Percentiles rank a stretch among this genome's conserved stretches.
Evolutionary conservation across 2,888 invertebrate species (phyloP).

Genomic region (Fragum fragum): DNA sequence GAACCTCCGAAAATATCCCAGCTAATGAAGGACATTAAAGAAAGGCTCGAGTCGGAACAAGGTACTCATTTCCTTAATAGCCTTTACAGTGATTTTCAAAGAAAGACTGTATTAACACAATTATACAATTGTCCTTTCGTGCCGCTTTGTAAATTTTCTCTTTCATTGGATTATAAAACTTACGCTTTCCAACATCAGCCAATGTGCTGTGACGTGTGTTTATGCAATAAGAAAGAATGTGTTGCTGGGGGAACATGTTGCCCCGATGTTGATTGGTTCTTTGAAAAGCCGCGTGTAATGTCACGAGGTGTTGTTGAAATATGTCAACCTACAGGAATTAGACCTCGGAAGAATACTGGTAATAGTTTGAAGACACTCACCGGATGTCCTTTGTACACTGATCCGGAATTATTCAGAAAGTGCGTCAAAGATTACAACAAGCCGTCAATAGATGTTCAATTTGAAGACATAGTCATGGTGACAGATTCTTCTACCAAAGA

Average conservation of each 20-base stretch:
- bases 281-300: neutral
- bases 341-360: neutral
- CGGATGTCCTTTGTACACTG: neutral
- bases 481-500: neutral
- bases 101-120: conserved; percentile 1
- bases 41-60: neutral
- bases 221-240: neutral
- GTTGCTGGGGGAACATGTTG: neutral
- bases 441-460: neutral
- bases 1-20: neutral
- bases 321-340: neutral
- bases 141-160: neutral
- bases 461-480: conserved; percentile 6
- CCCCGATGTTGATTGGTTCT: conserved; percentile 16
- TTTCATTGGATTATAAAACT: neutral
- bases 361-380: neutral
- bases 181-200: neutral
- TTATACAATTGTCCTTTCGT: conserved; percentile 4
- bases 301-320: neutral
- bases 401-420: neutral
- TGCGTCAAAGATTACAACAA: neutral
- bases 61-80: neutral
- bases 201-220: neutral
- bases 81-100: neutral
- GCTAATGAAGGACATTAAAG: neutral